Evolutionary conservation across 1,140 invertebrate species (phyloP), one percentile per base, ranked within the genome.

Genomic region (Triops cancriformis): DNA sequence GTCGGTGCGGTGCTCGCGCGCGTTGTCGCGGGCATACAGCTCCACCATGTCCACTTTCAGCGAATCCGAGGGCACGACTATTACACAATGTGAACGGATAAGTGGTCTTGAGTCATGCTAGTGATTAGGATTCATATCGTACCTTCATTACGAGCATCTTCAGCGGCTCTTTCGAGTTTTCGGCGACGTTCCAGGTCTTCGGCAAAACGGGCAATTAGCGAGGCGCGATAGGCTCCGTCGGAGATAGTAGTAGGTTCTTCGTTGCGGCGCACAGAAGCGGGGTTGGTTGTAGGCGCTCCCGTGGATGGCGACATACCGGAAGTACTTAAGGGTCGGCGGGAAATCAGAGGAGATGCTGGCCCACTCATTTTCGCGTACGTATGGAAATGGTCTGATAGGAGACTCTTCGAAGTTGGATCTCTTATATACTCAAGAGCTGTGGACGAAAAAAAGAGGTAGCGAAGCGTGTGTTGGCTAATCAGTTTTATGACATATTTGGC

Each of bases 21-120:
- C 86, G 81, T 92, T 92, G 80, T 90, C 88, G 74, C 83, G 81
- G 0, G 88, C 86, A 80, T 90, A 90, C 76, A 91, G 86, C 79
- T 91, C 87, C 0, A 90, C 85, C 1, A 86, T 82, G 72, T 89
- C 86, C 5, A 91, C 87, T 76, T 87, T 86, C 76, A 90, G 81
- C 1, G 88, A 87, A 73, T 88, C 86, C 82, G 76, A 43, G n/a
- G 76, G 26, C 27, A 51, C 27, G n/a, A 74, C 79, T 78, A 28
- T 41, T 18, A 23, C 14, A 10, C 10, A 64, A n/a, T 23, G 14
- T 14, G 14, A 6, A 23, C n/a, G 14, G 10, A 1, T 64, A 6
- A 14, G 51, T 64, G 10, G 18, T 37, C n/a, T 37, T 7, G 2
- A 64, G 10, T 23, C 18, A 64, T 14, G 1, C 11, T 26, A 73